Evolutionary conservation across 2,888 invertebrate genomes (phyloP), one percentile per base, ranked within the genome.

Genomic region (Rhingia rostrata): DNA sequence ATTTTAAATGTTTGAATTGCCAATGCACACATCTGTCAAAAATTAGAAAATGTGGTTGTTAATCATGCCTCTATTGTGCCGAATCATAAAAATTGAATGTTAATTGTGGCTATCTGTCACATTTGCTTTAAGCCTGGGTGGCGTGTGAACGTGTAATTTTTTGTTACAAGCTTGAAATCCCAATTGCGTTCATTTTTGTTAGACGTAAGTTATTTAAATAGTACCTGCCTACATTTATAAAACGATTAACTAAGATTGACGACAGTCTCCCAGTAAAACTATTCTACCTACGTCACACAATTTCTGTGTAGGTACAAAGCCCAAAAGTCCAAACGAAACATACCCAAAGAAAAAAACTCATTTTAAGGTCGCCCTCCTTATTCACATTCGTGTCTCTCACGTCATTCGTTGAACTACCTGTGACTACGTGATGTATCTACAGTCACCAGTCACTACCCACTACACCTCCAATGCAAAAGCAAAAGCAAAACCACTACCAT

Each of bases 361-460:
- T 30, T 22, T 61, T 67, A 51, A 75, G 75, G 67, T 77, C 63
- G 67, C 45, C 37, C 41, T 45, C 22, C 22, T 61, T 14, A 70
- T 69, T 12, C 63, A 63, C 47, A 45, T 53, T 49, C 32, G 47
- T 9, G 22, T 22, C n/a, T 12, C 12, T 41, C 10, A 56, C 70
- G 70, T 70, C 78, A 78, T 14, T 35, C 49, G 5, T 33, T 41
- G 14, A 51, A 39, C 30, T 49, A 84, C 84, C 80, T 80, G 80
- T 61, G 63, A 58, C 69, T 70, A 75, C 80, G 70, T 80, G 66
- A 66, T 79, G 64, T 51, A 74, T 32, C n/a, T 33, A 39, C 39
- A 69, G 58, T 72, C 37, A 47, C 14, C 37, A 2, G 41, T 30
- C 30, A 58, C 5, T 14, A 5, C 39, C 2, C 33, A 2, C 54